Conservation (phyloP, 2,888 invertebrate genomes). For the Hirtodrosophila histrioides region DNA sequence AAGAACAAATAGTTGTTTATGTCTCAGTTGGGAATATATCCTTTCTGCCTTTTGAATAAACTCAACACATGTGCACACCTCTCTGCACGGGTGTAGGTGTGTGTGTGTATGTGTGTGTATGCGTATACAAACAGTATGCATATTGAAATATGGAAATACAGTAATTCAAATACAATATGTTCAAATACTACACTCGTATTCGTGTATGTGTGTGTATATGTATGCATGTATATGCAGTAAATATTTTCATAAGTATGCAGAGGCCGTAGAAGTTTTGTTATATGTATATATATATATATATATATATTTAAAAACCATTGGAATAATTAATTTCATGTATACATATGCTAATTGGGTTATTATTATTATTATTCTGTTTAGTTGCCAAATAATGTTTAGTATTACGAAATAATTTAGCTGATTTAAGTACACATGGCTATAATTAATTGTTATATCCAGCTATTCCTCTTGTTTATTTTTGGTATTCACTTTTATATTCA, state of each 20-base stretch:
- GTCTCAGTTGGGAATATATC: slow-evolving; percentile 27
- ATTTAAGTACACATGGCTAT: slow-evolving; percentile 52
- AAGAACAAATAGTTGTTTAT: slow-evolving; percentile 44
- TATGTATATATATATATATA: slow-evolving; percentile 29
- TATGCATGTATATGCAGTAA: slow-evolving; percentile 30
- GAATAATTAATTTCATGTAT: slow-evolving; percentile 52
- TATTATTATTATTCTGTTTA: slow-evolving; percentile 23
- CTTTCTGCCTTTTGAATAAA: slow-evolving; percentile 34
- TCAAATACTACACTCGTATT: background rate
- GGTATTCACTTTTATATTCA: slow-evolving; percentile 24
- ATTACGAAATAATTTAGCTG: slow-evolving; percentile 45
- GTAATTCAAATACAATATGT: slow-evolving; percentile 6
- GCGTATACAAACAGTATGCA: background rate
- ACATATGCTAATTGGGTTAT: slow-evolving; percentile 54
- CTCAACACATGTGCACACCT: slow-evolving; percentile 49
- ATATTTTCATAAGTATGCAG: slow-evolving; percentile 55
- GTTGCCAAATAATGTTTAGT: slow-evolving; percentile 41
- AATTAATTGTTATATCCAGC: slow-evolving; percentile 12
- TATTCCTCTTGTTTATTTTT: slow-evolving; percentile 21
- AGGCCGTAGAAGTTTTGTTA: slow-evolving; percentile 17
- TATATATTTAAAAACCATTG: slow-evolving; percentile 53
- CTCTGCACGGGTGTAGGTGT: slow-evolving; percentile 4
- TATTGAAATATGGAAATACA: slow-evolving; percentile 14
- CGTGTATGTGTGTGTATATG: slow-evolving; percentile 15
- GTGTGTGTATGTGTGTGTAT: slow-evolving; percentile 10